phyloP scores from a whole-genome alignment of 2,797 vertebrate species.

The Dicrostonyx torquatus region DNA sequence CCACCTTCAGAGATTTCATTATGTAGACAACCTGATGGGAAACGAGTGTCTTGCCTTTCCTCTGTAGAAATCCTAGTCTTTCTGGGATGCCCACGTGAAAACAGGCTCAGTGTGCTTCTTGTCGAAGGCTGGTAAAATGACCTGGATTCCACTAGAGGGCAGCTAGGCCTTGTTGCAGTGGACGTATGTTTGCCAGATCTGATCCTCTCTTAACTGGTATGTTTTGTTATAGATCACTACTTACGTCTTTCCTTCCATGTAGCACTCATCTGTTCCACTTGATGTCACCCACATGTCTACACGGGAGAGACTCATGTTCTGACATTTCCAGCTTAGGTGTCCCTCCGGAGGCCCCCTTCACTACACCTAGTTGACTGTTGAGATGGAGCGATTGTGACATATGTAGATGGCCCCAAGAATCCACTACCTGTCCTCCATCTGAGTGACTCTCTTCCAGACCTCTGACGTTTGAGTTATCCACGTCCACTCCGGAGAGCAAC shows the following conservation, averaged over 20 bases:
- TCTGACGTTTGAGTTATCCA: not conserved
- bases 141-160: constrained; percentile 78
- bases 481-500: not conserved
- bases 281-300: not conserved
- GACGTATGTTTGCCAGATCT: constrained; percentile 19
- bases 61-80: not conserved
- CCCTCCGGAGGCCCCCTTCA: not conserved
- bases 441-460: not conserved
- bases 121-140: constrained; percentile 39
- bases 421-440: not conserved
- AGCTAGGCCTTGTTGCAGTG: constrained; percentile 70
- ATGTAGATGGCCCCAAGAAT: not conserved
- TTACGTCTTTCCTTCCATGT: not conserved
- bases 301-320: not conserved
- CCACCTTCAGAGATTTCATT: not conserved
- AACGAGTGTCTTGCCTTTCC: not conserved
- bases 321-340: not conserved
- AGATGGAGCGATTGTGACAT: not conserved
- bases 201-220: not conserved
- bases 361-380: not conserved
- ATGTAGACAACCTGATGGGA: not conserved
- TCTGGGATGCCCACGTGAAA: not conserved
- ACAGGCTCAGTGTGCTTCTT: not conserved
- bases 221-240: constrained; percentile 6
- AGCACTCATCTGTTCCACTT: not conserved